Conservation (phyloP, 1,140 invertebrate genomes). For the Tetramorium simillimum region DNA sequence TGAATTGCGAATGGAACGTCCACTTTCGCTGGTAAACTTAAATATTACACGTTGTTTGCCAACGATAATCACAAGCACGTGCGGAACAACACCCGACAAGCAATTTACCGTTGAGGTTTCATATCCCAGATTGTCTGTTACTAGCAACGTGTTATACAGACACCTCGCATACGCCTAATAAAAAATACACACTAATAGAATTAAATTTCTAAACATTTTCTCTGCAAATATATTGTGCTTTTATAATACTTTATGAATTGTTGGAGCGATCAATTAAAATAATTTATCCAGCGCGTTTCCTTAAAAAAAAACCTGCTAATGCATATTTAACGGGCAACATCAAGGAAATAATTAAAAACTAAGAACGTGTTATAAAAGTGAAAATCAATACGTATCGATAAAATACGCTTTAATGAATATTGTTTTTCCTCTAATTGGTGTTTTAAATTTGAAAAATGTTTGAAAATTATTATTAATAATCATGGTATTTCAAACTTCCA, state of each 20-base stretch:
- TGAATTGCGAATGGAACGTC: neutral
- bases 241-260: neutral
- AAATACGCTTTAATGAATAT: slow-evolving; percentile 6
- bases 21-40: slow-evolving; percentile 39
- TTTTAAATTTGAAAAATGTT: neutral
- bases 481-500: slow-evolving; percentile 13
- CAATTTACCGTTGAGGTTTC: neutral
- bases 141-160: neutral
- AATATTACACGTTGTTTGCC: slow-evolving; percentile 36
- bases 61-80: slow-evolving; percentile 10
- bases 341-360: slow-evolving; percentile 5
- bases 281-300: neutral
- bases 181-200: neutral
- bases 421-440: neutral
- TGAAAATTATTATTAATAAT: slow-evolving; percentile 48
- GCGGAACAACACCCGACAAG: neutral
- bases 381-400: slow-evolving; percentile 23
- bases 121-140: neutral
- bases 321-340: neutral
- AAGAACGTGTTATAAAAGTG: slow-evolving; percentile 1
- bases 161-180: neutral
- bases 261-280: slow-evolving; percentile 4
- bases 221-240: neutral
- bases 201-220: neutral
- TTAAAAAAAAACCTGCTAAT: neutral